These are phyloP conservation scores for Teleiodes luculella DNA, from an alignment of 2,888 invertebrate genomes.

Conservation along the genomic window DNA sequence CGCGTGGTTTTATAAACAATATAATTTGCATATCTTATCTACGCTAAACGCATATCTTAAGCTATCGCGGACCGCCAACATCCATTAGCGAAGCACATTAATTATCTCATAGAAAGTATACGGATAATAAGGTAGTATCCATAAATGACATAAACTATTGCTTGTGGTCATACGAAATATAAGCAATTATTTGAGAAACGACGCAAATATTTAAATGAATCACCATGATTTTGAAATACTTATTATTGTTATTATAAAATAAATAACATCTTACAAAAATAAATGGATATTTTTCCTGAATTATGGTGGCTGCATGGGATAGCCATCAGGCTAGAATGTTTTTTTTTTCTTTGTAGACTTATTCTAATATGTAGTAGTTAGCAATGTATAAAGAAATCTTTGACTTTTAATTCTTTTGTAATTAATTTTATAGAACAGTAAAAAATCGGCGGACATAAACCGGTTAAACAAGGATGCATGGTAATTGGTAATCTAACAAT, in stretches of 20 bases:
- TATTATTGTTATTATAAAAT: too few relatives aligned
- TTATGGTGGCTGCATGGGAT: too few relatives aligned
- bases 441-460: conserved; percentile 25
- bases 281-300: too few relatives aligned
- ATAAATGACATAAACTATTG: not conserved
- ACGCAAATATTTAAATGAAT: too few relatives aligned
- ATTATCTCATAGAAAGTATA: conserved; percentile 14
- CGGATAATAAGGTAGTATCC: conserved; percentile 1
- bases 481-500: conserved; percentile 8
- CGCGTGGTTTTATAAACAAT: not conserved
- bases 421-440: conserved; percentile 40
- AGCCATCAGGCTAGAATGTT: too few relatives aligned
- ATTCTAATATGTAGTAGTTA: too few relatives aligned
- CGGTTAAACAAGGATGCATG: conserved; percentile 10
- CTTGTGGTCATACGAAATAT: conserved; percentile 26
- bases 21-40: conserved; percentile 8
- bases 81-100: conserved; percentile 5
- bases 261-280: too few relatives aligned
- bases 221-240: too few relatives aligned
- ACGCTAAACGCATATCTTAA: conserved; percentile 4
- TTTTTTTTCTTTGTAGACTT: too few relatives aligned
- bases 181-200: too few relatives aligned
- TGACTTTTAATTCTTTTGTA: too few relatives aligned
- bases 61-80: conserved; percentile 2
- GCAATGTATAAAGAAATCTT: too few relatives aligned